Percentiles rank a stretch among this genome's conserved stretches.
These are phyloP conservation scores for Neosilurus hyrtlii DNA, from an alignment of 2,797 vertebrate genomes.

Conservation along the genomic window DNA sequence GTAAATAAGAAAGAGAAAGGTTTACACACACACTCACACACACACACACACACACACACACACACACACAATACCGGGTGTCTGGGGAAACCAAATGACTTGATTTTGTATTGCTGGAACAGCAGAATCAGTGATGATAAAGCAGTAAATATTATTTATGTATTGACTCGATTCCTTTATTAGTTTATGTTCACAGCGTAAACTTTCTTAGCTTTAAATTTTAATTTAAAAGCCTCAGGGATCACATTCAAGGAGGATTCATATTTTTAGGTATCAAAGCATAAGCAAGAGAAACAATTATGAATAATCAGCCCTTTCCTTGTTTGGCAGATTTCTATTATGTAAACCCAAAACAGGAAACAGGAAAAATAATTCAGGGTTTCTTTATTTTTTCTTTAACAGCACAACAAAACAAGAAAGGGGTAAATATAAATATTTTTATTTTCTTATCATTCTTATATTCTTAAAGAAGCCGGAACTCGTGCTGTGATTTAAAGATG, in stretches of 20 bases:
- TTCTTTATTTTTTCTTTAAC: too few species aligned
- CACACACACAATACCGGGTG: not conserved
- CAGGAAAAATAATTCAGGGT: too few species aligned
- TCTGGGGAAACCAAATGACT: not conserved
- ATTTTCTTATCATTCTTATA: too few species aligned
- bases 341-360: too few species aligned
- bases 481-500: too few species aligned
- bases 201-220: not conserved
- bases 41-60: not conserved
- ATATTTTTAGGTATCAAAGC: not conserved
- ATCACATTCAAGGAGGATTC: not conserved
- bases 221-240: not conserved
- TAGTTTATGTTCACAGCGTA: not conserved
- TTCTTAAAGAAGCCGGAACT: too few species aligned
- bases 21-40: not conserved
- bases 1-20: slow-evolving; percentile 1
- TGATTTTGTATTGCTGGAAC: not conserved
- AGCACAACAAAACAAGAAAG: too few species aligned
- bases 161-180: not conserved
- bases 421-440: too few species aligned
- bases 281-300: not conserved
- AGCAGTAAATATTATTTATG: not conserved
- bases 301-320: not conserved
- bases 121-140: not conserved
- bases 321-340: too few species aligned